Evolutionary conservation across 2,888 invertebrate species (phyloP).

Genomic region (Muscina levida): DNA sequence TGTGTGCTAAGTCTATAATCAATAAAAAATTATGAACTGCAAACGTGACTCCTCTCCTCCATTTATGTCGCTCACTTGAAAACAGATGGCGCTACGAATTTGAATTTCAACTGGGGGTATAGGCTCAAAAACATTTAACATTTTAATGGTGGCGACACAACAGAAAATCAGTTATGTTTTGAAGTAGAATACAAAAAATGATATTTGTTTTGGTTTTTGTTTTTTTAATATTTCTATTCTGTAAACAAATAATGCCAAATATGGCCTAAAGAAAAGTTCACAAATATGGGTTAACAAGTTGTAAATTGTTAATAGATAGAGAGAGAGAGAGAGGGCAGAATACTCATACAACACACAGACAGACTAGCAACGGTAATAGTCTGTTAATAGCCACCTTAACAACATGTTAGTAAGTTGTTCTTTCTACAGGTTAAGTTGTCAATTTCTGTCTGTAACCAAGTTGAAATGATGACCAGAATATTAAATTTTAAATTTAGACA

Average conservation of each 20-base stretch:
- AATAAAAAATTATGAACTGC: constrained; percentile 12
- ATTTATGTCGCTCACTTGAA: no score
- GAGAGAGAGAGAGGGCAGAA: no score
- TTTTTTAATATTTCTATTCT: constrained; percentile 2
- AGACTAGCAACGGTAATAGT: constrained; percentile 10
- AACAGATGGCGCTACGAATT: constrained; percentile 29
- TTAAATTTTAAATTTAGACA: no score
- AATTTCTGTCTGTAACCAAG: constrained; percentile 39
- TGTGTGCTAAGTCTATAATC: constrained; percentile 15
- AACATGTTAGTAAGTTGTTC: constrained; percentile 15
- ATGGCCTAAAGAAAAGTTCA: constrained; percentile 53
- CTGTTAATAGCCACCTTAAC: constrained; percentile 32
- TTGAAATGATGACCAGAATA: no score
- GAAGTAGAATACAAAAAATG: no score
- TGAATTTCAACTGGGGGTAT: constrained; percentile 8
- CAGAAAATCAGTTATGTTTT: constrained; percentile 30
- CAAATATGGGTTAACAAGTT: constrained; percentile 57
- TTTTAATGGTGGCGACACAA: not conserved
- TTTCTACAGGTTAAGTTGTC: constrained; percentile 32
- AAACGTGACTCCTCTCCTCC: constrained; percentile 2
- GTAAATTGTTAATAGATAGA: constrained; percentile 15
- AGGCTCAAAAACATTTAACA: not conserved
- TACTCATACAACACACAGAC: not conserved
- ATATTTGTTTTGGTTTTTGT: no score
- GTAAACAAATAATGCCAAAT: constrained; percentile 46